These are phyloP conservation scores for Oxycera nigricornis DNA, from an alignment of 2,888 invertebrate species.

Conservation along the genomic window DNA sequence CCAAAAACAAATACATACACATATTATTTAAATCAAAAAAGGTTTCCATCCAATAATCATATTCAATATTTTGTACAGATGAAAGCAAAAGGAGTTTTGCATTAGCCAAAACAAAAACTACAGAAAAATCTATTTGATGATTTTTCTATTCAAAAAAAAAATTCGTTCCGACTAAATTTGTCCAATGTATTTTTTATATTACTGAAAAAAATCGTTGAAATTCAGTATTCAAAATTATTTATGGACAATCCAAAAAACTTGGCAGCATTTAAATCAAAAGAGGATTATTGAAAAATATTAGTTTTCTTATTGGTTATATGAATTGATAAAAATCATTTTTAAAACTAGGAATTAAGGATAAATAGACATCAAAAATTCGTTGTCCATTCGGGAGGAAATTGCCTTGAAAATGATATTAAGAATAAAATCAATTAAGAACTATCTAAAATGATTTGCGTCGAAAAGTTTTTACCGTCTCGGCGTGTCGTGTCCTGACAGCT, in stretches of 20 bases:
- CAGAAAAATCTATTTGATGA: conserved; percentile 9
- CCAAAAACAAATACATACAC: too few relatives aligned
- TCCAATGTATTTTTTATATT: conserved; percentile 26
- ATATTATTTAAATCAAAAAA: too few relatives aligned
- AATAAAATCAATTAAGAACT: neutral
- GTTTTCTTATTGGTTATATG: conserved; percentile 18
- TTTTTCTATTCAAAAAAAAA: neutral
- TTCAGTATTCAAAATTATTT: conserved; percentile 18
- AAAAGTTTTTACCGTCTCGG: too few relatives aligned
- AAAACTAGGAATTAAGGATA: neutral
- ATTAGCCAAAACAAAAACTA: conserved; percentile 44
- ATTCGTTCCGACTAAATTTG: neutral
- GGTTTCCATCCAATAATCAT: too few relatives aligned
- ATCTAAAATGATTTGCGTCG: too few relatives aligned
- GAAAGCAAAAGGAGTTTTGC: conserved; percentile 39
- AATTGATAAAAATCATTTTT: neutral
- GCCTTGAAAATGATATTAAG: neutral
- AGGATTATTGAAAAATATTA: neutral
- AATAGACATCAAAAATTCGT: conserved; percentile 47
- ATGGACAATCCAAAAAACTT: conserved; percentile 46
- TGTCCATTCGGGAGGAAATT: conserved; percentile 36
- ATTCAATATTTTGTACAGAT: conserved; percentile 17
- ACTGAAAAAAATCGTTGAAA: neutral
- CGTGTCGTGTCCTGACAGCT: conserved; percentile 17
- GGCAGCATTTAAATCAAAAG: conserved; percentile 39